Conservation (phyloP, 2,888 invertebrate species). For the Meloe dianella region DNA sequence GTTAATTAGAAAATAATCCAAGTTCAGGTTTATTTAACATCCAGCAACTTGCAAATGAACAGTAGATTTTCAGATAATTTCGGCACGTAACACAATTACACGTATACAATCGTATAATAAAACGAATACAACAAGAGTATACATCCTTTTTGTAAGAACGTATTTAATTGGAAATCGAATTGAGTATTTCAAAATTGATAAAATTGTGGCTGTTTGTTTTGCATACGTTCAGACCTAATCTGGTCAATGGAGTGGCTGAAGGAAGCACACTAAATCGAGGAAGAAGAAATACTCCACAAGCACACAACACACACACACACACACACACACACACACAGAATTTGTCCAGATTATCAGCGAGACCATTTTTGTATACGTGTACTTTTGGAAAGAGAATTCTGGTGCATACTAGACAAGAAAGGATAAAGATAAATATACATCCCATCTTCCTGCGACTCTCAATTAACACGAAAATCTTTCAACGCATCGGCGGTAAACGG, state of each 20-base stretch:
- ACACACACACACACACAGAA: slow-evolving; percentile 56
- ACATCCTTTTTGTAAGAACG: slow-evolving; percentile 43
- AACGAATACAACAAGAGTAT: slow-evolving; percentile 37
- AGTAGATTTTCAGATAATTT: slow-evolving; percentile 40
- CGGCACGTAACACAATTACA: slow-evolving; percentile 49
- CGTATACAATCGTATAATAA: slow-evolving; percentile 44
- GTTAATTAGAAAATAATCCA: slow-evolving; percentile 29
- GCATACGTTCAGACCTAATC: slow-evolving; percentile 57
- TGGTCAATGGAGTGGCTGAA: slow-evolving; percentile 52
- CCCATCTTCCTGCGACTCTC: slow-evolving; percentile 46
- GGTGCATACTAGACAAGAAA: slow-evolving; percentile 50
- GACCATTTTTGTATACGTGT: slow-evolving; percentile 48
- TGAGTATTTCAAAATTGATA: slow-evolving; percentile 43
- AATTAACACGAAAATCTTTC: slow-evolving; percentile 51
- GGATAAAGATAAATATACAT: slow-evolving; percentile 15
- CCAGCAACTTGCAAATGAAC: slow-evolving; percentile 31
- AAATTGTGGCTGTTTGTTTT: slow-evolving; percentile 53
- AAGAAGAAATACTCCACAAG: slow-evolving; percentile 25
- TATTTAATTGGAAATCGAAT: slow-evolving; percentile 56
- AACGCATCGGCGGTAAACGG: slow-evolving; percentile 40
- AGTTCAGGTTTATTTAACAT: slow-evolving; percentile 16
- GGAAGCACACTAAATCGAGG: slow-evolving; percentile 57
- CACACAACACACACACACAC: not conserved
- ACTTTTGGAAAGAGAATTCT: slow-evolving; percentile 42
- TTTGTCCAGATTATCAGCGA: slow-evolving; percentile 59